These are phyloP conservation scores for Thunnus albacares DNA, from an alignment of 2,797 vertebrate species.

Conservation along the genomic window DNA sequence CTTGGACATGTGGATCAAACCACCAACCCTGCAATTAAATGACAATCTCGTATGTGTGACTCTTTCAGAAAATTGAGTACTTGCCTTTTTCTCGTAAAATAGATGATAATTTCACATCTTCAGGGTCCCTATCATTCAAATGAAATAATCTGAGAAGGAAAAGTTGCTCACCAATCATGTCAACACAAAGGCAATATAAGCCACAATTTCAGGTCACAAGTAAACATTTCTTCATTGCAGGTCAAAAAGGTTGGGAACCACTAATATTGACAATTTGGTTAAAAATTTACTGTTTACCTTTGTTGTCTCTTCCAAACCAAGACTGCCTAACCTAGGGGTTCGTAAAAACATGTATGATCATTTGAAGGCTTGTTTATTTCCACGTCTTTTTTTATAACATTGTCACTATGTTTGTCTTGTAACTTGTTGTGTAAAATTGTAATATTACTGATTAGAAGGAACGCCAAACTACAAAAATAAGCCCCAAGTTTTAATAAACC, in stretches of 20 bases:
- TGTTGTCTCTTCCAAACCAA: not conserved
- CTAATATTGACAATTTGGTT: not conserved
- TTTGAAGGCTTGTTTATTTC: not conserved
- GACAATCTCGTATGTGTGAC: not conserved
- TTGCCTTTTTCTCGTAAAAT: not conserved
- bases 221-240: not conserved
- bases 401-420: not conserved
- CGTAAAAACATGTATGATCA: not conserved
- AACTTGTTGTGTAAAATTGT: not conserved
- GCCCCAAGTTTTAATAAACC: too few species aligned
- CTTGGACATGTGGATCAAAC: too few species aligned
- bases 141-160: too few species aligned
- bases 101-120: not conserved
- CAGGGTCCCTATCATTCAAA: not conserved
- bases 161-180: not conserved
- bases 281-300: not conserved
- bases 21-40: too few species aligned
- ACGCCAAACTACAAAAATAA: not conserved
- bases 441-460: not conserved
- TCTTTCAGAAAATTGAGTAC: not conserved
- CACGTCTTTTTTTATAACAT: not conserved
- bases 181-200: not conserved
- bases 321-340: not conserved
- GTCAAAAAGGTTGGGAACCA: not conserved
- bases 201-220: too few species aligned